Conservation (phyloP, 2,797 vertebrate species). For the Orientallactaga sibirica region DNA sequence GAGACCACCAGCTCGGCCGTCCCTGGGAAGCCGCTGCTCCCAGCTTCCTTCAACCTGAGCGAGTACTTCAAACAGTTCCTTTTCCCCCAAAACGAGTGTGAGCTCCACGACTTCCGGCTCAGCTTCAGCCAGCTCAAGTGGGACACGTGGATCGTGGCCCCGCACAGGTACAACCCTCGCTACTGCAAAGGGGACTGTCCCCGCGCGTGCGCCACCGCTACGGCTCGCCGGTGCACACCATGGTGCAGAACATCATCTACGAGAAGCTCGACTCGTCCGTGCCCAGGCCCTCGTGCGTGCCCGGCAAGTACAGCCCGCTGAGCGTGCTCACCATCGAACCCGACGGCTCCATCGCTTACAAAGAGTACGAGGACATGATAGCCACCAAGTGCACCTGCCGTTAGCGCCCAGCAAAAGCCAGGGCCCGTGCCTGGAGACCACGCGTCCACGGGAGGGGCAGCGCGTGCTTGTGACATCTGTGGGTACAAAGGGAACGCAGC, state of each 20-base stretch:
- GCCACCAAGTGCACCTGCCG: conserved; percentile 97
- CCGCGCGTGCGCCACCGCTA: conserved; percentile 92
- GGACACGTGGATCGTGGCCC: conserved; percentile 97
- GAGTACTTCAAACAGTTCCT: conserved; percentile 89
- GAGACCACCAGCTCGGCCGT: conserved; percentile 68
- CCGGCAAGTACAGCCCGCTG: conserved; percentile 94
- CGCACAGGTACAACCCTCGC: conserved; percentile 95
- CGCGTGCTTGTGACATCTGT: background rate
- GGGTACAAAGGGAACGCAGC: background rate
- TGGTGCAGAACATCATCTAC: conserved; percentile 96
- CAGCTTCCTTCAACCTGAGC: conserved; percentile 86
- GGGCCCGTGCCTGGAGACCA: too few species aligned
- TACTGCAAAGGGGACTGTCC: conserved; percentile 97
- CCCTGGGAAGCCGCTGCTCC: conserved; percentile 73
- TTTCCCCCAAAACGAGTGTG: conserved; percentile 93
- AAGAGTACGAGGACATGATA: conserved; percentile 98
- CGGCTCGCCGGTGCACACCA: conserved; percentile 94
- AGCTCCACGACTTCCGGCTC: conserved; percentile 94
- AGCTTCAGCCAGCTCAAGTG: conserved; percentile 95
- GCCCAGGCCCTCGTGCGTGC: conserved; percentile 94
- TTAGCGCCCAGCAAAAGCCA: conserved; percentile 77
- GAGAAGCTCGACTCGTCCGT: conserved; percentile 94
- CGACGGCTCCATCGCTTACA: conserved; percentile 95
- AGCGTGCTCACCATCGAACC: conserved; percentile 95
- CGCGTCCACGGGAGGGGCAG: background rate